Evolutionary conservation across 2,888 invertebrate genomes (phyloP), one percentile per base, ranked within the genome.

Genomic region (Allygus modestus): DNA sequence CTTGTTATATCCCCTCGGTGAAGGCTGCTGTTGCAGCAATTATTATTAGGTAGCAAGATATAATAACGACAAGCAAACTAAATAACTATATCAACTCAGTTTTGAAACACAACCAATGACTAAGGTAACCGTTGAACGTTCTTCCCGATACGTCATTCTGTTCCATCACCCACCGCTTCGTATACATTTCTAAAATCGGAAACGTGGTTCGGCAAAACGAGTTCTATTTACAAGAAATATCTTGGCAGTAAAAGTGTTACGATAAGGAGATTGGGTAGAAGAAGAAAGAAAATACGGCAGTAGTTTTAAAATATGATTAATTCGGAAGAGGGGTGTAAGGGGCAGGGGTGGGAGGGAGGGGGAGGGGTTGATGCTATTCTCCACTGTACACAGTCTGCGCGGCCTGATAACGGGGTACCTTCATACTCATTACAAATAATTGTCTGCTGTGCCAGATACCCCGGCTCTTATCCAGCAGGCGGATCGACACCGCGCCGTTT

Each of bases 351-450:
- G 73, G 73, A 23, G 43, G 41, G 43, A 43, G 41, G 43, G 15
- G n/a, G n/a, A 43, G 20, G 43, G 23, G 20, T n/a, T 33, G 28
- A 31, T 37, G 28, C 31, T 31, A 20, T n/a, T 28, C 33, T n/a
- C 31, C 71, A 71, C 20, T 41, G 73, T 73, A 73, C 73, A 73
- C 73, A 73, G 37, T 73, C 73, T 73, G 73, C 43, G 1, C 41
- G 9, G 23, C 4, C 20, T 41, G 73, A 73, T 73, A 73, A 73
- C 73, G n/a, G n/a, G 33, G 41, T 43, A 23, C 73, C 73, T 73
- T 73, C 73, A 73, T 73, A 33, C 73, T 73, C 73, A 73, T 73
- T 73, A 73, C 41, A 73, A 41, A n/a, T 73, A 73, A 73, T 37
- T 73, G 73, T 43, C 73, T 41, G 33, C 33, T 69, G 28, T 69